Percentiles rank a stretch among this genome's conserved stretches.
Conservation (phyloP, 2,797 vertebrate species). For the Basileuterus tristriatus region DNA sequence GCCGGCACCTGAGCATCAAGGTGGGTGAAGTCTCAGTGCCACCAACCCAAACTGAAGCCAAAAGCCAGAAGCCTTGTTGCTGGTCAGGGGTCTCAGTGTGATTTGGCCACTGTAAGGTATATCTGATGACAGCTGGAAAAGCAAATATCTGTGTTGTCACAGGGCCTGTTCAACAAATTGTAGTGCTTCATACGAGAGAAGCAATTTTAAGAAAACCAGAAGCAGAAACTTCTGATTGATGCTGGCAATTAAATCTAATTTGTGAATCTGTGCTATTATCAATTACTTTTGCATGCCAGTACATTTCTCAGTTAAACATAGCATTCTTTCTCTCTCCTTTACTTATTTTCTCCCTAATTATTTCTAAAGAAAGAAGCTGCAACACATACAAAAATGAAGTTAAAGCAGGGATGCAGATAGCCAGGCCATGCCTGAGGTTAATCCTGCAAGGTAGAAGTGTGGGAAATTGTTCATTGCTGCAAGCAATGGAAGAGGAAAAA, state of each 20-base stretch:
- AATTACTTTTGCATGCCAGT: neutral
- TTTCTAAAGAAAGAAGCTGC: neutral
- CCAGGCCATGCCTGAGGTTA: neutral
- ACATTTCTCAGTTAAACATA: neutral
- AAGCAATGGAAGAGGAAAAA: neutral
- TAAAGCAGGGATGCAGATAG: neutral
- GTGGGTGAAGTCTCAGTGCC: neutral
- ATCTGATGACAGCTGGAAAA: neutral
- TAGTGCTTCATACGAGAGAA: neutral
- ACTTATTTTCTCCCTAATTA: neutral
- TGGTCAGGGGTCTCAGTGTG: neutral
- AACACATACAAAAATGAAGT: neutral
- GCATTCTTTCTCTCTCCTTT: neutral
- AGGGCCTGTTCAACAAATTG: neutral
- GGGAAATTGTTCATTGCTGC: neutral
- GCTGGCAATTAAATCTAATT: neutral
- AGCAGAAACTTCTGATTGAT: neutral
- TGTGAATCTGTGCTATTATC: neutral
- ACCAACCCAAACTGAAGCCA: neutral
- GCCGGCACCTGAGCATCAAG: neutral
- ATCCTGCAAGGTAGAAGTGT: neutral
- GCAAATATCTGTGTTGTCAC: neutral
- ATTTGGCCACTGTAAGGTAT: neutral
- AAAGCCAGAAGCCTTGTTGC: accelerated
- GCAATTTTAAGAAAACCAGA: neutral